Base-by-base conservation (phyloP, 2,888 invertebrate genomes). In the Agrochola litura region DNA sequence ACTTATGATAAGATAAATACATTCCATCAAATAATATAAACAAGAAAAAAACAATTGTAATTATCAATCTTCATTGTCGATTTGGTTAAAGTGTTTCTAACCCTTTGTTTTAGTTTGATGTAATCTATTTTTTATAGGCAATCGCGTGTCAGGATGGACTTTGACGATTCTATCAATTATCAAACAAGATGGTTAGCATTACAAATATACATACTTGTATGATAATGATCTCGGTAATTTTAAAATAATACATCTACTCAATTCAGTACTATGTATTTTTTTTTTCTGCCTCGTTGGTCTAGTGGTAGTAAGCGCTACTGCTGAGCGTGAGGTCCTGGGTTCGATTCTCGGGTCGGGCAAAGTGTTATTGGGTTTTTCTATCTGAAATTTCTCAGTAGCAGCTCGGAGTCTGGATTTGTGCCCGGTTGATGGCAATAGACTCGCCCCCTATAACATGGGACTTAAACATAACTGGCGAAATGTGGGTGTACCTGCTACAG, bases 81-180 rank as follows among this genome's bases (percentile, higher is more conserved):
- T 16, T 64, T n/a, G n/a, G 0, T n/a, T n/a, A 8, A 22, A 64
- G 41, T 41, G 60, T 60, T 16, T 14, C 14, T 25, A 22, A 41
- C 9, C n/a, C 16, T 41, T n/a, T 41, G n/a, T 41, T 64, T 64
- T 5, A 16, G 22, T 19, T 22, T 30, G 6, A 30, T 30, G 25
- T 66, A 25, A 25, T 66, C 12, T 16, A n/a, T n/a, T 41, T 61
- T 46, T 16, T 37, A 16, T 25, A 37, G 22, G 14, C 25, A 64
- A 66, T 66, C 49, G 77, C 60, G 52, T 77, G 43, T 43, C 25
- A 46, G 12, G 16, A 16, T 56, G 58, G 19, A 60, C 54, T 61
- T 76, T 63, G 63, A 77, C 10, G 3, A 58, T 67, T 78, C 8
- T n/a, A 52, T 30, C 12, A 60, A 60, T 67, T 78, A 58, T 60